Conservation (phyloP, 2,797 vertebrate genomes). For the Cuculus canorus region DNA sequence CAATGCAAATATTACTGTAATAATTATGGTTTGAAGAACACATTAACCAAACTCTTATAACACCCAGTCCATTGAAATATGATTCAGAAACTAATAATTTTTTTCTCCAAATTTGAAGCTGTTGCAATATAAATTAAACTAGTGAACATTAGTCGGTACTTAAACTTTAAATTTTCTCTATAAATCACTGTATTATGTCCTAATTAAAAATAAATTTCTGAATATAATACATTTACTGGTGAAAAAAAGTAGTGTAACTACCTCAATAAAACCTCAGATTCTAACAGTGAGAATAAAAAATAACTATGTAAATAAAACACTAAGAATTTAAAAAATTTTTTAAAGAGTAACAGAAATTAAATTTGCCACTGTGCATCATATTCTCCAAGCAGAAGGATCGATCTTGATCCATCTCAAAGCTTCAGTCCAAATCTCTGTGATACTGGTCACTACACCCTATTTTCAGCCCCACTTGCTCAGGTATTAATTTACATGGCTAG, state of each 20-base stretch:
- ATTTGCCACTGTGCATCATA: neutral
- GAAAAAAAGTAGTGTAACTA: neutral
- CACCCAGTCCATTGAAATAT: neutral
- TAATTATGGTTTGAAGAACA: neutral
- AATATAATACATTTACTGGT: neutral
- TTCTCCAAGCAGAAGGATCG: neutral
- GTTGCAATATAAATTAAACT: slow-evolving; percentile 13
- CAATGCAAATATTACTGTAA: slow-evolving; percentile 13
- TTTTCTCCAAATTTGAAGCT: slow-evolving; percentile 16
- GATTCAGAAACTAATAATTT: neutral
- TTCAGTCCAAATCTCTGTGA: neutral
- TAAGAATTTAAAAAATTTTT: neutral
- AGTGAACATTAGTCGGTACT: neutral
- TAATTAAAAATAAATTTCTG: neutral
- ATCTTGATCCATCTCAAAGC: neutral
- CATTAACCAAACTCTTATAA: neutral
- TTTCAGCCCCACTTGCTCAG: neutral
- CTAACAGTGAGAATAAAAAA: neutral
- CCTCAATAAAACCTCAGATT: neutral
- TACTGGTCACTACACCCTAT: neutral
- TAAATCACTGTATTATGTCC: neutral
- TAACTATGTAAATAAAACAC: neutral
- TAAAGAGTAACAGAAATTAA: neutral
- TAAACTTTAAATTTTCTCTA: neutral
- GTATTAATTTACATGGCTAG: neutral